Base-by-base conservation (phyloP, 1,140 invertebrate genomes). In the Belonocnema kinseyi region DNA sequence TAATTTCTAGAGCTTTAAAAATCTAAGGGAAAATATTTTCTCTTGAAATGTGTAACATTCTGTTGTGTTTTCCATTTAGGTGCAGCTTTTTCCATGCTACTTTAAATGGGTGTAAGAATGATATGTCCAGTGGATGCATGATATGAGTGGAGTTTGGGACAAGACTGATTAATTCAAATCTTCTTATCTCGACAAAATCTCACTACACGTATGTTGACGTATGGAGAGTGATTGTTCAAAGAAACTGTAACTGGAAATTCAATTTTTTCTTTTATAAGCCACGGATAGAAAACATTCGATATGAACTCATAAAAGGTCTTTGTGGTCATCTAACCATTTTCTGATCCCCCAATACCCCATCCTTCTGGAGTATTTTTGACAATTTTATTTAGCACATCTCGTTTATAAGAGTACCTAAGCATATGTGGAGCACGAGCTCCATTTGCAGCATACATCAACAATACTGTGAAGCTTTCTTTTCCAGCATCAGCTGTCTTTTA, bases 41-140 rank as follows among this genome's bases (percentile, higher is more conserved):
- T 74, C 51, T 46, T 83, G 14, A 88, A 12, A n/a, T 54, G 46
- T 50, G 77, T 54, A 19, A 58, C 71, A 52, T 78, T 50, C 72
- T 85, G 79, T 46, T 87, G 72, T 50, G 56, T 72, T 17, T 82
- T 78, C 77, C 79, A 87, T 13, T 86, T 61, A 70, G 58, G 54
- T 16, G 86, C 82, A n/a, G 54, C 78, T 84, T 84, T 76, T 66
- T 73, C 84, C 85, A 88, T 54, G 21, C 56, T 17, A 10, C 19
- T 80, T 87, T 87, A 17, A 86, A 17, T 16, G 78, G 84, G 61
- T 79, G 73, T 78, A 88, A 3, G 3, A 33, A 33, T 33, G 26
- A 33, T 33, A 5, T 33, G 4, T 33, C 77, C 46, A 83, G 2
- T 5, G 26, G 26, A 3, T 33, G 26, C 26, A 33, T 33, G 26